Conservation (phyloP, 2,888 invertebrate species). For the Ennomos fuscantarius region DNA sequence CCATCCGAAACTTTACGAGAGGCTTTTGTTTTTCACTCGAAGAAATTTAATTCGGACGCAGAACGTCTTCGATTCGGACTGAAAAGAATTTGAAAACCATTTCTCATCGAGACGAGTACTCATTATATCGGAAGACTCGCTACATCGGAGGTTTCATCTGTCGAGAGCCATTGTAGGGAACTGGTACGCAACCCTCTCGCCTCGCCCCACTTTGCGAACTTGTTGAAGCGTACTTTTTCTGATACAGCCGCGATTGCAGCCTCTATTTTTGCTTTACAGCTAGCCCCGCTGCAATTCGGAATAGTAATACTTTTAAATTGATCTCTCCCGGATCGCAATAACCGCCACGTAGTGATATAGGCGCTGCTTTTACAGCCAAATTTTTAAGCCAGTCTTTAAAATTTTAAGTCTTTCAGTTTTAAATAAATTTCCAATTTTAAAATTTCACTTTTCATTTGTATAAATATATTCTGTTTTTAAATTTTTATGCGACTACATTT, state of each 20-base stretch:
- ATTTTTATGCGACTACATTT: background rate
- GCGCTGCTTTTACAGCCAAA: constrained; percentile 1
- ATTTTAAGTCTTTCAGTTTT: too few relatives aligned
- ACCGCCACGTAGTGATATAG: background rate
- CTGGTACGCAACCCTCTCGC: constrained; percentile 53
- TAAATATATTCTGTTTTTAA: background rate
- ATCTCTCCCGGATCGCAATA: constrained; percentile 11
- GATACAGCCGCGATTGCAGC: constrained; percentile 32
- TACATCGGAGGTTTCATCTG: constrained; percentile 47
- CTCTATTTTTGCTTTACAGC: constrained; percentile 13
- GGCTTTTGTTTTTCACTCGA: constrained; percentile 21
- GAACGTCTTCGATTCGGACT: constrained; percentile 14
- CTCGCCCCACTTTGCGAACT: constrained; percentile 41
- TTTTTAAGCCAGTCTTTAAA: constrained; percentile 8
- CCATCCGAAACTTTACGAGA: constrained; percentile 14
- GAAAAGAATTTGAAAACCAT: constrained; percentile 33
- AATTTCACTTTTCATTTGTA: constrained; percentile 4
- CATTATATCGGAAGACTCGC: constrained; percentile 15
- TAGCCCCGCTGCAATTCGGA: constrained; percentile 12
- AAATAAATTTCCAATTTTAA: constrained; percentile 14
- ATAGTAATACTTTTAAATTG: constrained; percentile 20
- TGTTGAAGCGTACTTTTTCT: constrained; percentile 44
- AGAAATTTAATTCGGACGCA: constrained; percentile 26
- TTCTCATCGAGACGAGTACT: constrained; percentile 35
- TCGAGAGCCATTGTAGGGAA: constrained; percentile 52